Percentiles rank a stretch among this genome's conserved stretches.
These are phyloP conservation scores for Nesogale talazaci DNA, from an alignment of 2,113 vertebrate genomes.

Conservation along the genomic window DNA sequence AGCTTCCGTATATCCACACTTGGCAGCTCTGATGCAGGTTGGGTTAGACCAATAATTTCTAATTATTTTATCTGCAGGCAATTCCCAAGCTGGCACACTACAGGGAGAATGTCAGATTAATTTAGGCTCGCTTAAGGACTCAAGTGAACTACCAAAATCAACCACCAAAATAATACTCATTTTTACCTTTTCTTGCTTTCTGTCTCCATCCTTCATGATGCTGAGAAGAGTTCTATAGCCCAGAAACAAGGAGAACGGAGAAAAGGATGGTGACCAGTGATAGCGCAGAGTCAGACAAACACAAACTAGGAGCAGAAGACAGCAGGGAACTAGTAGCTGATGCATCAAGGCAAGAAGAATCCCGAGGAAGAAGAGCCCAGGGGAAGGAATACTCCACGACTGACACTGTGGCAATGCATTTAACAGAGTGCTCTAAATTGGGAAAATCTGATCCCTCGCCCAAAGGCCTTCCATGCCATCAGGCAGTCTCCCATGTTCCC, in stretches of 20 bases:
- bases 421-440: background rate
- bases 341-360: background rate
- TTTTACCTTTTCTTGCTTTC: background rate
- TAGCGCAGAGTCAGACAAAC: background rate
- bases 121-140: background rate
- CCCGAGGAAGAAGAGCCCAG: background rate
- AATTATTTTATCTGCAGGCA: constrained; percentile 62
- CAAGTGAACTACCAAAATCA: constrained; percentile 11
- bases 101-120: constrained; percentile 22
- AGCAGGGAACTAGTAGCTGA: background rate
- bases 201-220: background rate
- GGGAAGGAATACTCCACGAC: background rate
- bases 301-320: background rate
- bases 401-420: background rate
- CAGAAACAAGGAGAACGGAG: background rate
- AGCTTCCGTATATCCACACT: constrained; percentile 44
- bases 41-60: constrained; percentile 61
- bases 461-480: background rate
- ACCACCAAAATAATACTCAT: background rate
- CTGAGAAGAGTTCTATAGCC: background rate
- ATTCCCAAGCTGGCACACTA: background rate
- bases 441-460: background rate
- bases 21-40: constrained; percentile 9
- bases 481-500: background rate
- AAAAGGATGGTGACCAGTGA: background rate